Evolutionary conservation across 1,140 invertebrate genomes (phyloP).

Genomic region (Pinna nobilis): DNA sequence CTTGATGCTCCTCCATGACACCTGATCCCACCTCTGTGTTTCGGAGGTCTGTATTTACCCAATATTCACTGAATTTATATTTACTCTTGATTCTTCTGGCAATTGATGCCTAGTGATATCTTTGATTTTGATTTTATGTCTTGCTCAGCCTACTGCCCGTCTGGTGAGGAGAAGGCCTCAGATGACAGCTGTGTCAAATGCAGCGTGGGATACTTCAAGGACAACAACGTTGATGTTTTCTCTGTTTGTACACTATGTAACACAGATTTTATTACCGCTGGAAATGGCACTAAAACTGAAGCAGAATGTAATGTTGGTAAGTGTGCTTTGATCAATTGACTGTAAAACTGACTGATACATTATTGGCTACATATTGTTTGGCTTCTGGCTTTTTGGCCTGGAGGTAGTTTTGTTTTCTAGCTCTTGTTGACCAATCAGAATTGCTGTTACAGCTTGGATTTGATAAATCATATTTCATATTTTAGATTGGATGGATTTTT

Average conservation of each 20-base stretch:
- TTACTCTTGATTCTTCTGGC: no score
- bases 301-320: constrained; percentile 44
- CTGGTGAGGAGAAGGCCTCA: constrained; percentile 43
- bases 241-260: constrained; percentile 40
- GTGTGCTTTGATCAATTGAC: background rate
- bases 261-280: constrained; percentile 26
- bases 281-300: constrained; percentile 12
- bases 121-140: no score
- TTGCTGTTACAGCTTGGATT: no score
- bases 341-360: background rate
- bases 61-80: no score
- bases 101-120: no score
- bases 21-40: background rate
- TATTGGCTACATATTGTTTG: no score
- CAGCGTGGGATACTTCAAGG: constrained; percentile 48
- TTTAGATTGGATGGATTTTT: no score
- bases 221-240: constrained; percentile 32
- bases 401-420: no score
- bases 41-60: background rate
- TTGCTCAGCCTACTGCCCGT: constrained; percentile 46
- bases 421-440: no score
- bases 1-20: background rate
- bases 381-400: no score
- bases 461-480: no score
- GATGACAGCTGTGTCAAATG: constrained; percentile 30